Evolutionary conservation across 2,888 invertebrate species (phyloP).

Genomic region (Ceriagrion tenellum): DNA sequence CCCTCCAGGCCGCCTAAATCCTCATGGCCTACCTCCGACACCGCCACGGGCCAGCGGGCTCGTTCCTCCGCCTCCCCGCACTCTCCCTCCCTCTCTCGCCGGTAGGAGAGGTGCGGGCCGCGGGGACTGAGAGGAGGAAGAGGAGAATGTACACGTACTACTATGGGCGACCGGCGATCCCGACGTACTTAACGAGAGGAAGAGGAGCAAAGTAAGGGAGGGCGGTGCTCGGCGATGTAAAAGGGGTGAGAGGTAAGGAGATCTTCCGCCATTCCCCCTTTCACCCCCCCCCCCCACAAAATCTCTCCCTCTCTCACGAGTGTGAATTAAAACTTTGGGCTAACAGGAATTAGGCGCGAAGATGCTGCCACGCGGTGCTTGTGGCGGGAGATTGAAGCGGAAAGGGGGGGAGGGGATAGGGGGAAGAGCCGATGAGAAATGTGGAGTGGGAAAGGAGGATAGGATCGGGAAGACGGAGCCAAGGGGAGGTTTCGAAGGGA

Average conservation of each 20-base stretch:
- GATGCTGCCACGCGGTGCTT: constrained; percentile 70
- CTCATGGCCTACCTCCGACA: constrained; percentile 3
- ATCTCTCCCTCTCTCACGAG: constrained; percentile 72
- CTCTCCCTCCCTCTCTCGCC: too few species aligned
- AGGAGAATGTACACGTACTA: too few species aligned
- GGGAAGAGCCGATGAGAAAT: constrained; percentile 52
- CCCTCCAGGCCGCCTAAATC: background rate
- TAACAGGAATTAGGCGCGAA: constrained; percentile 81
- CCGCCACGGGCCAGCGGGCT: constrained; percentile 38
- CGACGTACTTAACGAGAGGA: background rate
- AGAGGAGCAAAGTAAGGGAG: background rate
- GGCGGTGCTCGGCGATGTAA: background rate
- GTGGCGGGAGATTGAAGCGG: constrained; percentile 63
- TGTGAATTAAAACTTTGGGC: constrained; percentile 84
- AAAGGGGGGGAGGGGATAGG: constrained; percentile 45
- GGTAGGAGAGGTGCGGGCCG: too few species aligned
- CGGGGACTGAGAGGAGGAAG: too few species aligned
- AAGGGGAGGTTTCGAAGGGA: background rate
- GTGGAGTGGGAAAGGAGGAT: constrained; percentile 7
- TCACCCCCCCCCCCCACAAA: too few species aligned
- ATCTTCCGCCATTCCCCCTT: constrained; percentile 9
- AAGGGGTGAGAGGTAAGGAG: constrained; percentile 47
- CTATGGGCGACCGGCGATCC: background rate
- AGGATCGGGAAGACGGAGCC: background rate
- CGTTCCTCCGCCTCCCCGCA: too few species aligned